Base-by-base conservation (phyloP, 2,113 vertebrate genomes). In the Bubo scandiacus region DNA sequence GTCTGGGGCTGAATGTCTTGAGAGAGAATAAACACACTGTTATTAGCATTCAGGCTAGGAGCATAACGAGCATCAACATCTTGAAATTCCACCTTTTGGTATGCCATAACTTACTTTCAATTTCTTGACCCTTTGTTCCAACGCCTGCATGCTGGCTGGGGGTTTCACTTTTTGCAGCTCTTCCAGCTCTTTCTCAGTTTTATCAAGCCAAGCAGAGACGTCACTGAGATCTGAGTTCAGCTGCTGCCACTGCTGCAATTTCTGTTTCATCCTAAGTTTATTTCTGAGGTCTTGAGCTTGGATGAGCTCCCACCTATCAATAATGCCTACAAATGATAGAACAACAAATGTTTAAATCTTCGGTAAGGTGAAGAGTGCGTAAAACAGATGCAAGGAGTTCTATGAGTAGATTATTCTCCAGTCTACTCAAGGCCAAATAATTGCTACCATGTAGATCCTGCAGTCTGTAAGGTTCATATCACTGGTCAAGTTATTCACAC, bases 251-350 rank as follows among this genome's bases (percentile, higher is more conserved):
- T 98, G 98, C 96, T 99, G 96, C 87, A 97, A 68, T 49, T 98
- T 98, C 86, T 97, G 98, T 87, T 98, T 98, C 77, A 97, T 78
- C 55, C 98, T 88, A 5, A 98, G 89, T 47, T 98, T 97, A 6
- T 92, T 92, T 85, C 86, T 96, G 54, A 98, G 96, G 40, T 97
- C 97, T 52, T 98, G 98, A 3, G 98, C 98, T 90, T 98, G 98
- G 4, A 99, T 96, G 89, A 99, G 98, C 94, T 99, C 99, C 99
- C 99, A 99, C 83, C 98, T 98, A 90, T 98, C 98, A n/a, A 99
- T 99, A 95, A 98, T 98, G 42, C 98, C 99, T 99, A 94, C 16
- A 65, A 89, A 73, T 49, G n/a, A 92, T 2, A 96, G 40, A 80
- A 75, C 25, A 85, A 72, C 36, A 77, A 58, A 27, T 0, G 5